Evolutionary conservation across 23 tunicate species (phyloP), one percentile per base, ranked within the genome.

Genomic region (Diplosoma virens): DNA sequence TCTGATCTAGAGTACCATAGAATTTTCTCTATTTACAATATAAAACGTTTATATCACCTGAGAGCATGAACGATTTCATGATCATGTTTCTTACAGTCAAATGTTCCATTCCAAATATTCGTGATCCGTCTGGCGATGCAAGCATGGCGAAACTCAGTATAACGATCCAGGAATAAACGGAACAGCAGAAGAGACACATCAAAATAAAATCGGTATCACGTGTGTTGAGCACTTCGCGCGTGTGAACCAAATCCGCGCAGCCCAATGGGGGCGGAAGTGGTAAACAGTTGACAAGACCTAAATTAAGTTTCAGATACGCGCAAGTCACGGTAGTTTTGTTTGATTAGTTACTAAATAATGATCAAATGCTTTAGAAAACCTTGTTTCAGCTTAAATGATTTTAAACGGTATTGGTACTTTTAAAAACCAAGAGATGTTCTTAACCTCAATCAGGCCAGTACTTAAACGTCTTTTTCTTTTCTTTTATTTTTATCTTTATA

Each of bases 241-340:
- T 29, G 6, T 36, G 28, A 17, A 25, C 21, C 6, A 46, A 11
- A 25, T 80, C 84, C 5, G 58, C 63, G 47, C 84, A 80, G 26
- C 84, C 84, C 27, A 80, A 58, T 17, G 84, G 84, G n/a, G 84
- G 84, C 11, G 84, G 84, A 2, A 80, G 41, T 17, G 84, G 52
- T 36, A 61, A 75, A 46, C 84, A 80, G 28, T 80, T 58, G 17
- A 23, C 28, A 14, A 69, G 1, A 24, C n/a, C 76, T 69, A 69
- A 69, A 69, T n/a, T n/a, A n/a, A n/a, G n/a, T n/a, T n/a, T n/a
- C n/a, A n/a, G n/a, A n/a, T n/a, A n/a, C n/a, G n/a, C n/a, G n/a
- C n/a, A n/a, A n/a, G n/a, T n/a, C n/a, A n/a, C n/a, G n/a, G n/a
- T n/a, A n/a, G n/a, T n/a, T n/a, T n/a, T n/a, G n/a, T n/a, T n/a